Base-by-base conservation (phyloP, 2,888 invertebrate species). In the Lycia hirtaria region DNA sequence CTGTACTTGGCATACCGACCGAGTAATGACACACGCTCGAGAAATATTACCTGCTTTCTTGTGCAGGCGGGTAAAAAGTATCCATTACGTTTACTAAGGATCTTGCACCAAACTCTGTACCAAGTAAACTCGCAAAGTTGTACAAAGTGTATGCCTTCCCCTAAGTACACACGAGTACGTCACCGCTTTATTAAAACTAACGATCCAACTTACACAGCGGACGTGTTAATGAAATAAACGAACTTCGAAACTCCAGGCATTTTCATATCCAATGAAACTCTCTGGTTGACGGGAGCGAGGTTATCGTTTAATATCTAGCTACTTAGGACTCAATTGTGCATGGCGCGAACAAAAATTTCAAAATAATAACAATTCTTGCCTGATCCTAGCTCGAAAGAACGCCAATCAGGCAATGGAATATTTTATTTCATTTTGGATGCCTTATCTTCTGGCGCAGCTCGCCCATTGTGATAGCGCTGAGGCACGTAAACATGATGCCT, bases 181-280 rank as follows among this genome's bases (percentile, higher is more conserved):
- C 56, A 56, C 44, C 37, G 38, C 51, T 56, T 56, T 44, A 51
- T 56, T 56, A 51, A 56, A 56, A 51, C 50, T 56, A 56, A 56
- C 50, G 51, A 50, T 32, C 12, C 1, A 50, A 56, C 32, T 51
- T 51, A 26, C 44, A 44, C 45, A 49, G 24, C 15, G 50, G 22
- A 19, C 49, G 14, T 37, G 43, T 49, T 24, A 38, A 50, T 50
- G 32, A 40, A 45, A 56, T 50, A 50, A 43, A 20, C 30, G 3
- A 56, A 51, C 50, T 56, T 50, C 22, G 20, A 33, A 14, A 33
- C 24, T 38, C 32, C 7, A 47, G 43, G 15, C 53, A 41, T 22
- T 37, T 51, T 48, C 40, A 54, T 47, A 40, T 26, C 14, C 20
- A 38, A 38, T 53, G 22, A 45, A 45, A 53, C 53, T 45, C 45